Base-by-base conservation (phyloP, 2,888 invertebrate genomes). In the Cryptosula pallasiana region DNA sequence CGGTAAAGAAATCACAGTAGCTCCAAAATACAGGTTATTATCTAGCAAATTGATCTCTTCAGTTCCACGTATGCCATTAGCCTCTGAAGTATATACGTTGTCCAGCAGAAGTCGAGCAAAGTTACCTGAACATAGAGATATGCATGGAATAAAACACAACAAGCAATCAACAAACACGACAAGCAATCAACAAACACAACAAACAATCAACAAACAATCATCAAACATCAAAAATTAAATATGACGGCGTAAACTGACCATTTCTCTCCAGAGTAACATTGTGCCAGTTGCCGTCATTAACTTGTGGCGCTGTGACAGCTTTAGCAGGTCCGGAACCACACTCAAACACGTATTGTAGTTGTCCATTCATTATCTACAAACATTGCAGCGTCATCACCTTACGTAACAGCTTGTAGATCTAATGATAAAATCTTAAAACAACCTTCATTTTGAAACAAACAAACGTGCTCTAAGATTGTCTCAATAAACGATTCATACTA, bases 321-420 rank as follows among this genome's bases (percentile, higher is more conserved):
- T 91, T 86, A 54, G 93, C 94, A 84, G 92, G 92, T 3, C 96
- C 97, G 76, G 92, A 91, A 27, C 97, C 97, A 77, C 95, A 89
- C 83, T 97, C 93, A 87, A 95, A 94, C 76, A 92, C 89, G 85
- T 94, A 94, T 84, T 93, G 94, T 16, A 95, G 89, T 70, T 89
- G 89, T 0, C 95, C 96, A 83, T 93, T 92, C 25, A 89, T 90
- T 72, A 92, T 88, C 88, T 89, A 78, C 36, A 45, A 45, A 45
- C 45, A 45, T 45, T 13, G n/a, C n/a, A n/a, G n/a, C n/a, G n/a
- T n/a, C n/a, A n/a, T n/a, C n/a, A n/a, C n/a, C n/a, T n/a, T n/a
- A n/a, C n/a, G n/a, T n/a, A n/a, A n/a, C n/a, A n/a, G n/a, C n/a
- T n/a, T n/a, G n/a, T n/a, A n/a, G n/a, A n/a, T n/a, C n/a, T n/a